These are phyloP conservation scores for Carcharodon carcharias DNA, from an alignment of 2,797 vertebrate genomes.

Conservation along the genomic window DNA sequence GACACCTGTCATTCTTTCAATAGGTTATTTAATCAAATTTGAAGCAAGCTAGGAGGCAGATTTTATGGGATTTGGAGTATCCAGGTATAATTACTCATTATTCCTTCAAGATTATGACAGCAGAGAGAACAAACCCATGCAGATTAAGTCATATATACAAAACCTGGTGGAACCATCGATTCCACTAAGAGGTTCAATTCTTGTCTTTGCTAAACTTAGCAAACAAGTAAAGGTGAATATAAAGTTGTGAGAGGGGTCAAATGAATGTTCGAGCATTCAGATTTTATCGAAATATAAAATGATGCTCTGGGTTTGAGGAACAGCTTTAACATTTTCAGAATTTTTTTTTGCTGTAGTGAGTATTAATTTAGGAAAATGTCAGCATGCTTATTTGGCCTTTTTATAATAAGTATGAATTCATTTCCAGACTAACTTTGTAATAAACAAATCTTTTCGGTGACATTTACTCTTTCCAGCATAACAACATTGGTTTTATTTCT, in stretches of 20 bases:
- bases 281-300: neutral
- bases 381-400: neutral
- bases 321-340: conserved; percentile 9
- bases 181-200: neutral
- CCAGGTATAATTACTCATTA: neutral
- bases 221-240: neutral
- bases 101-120: neutral
- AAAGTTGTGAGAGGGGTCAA: neutral
- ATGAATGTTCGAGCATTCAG: neutral
- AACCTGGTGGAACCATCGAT: neutral
- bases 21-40: neutral
- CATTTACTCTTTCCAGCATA: neutral
- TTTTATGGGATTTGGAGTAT: neutral
- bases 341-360: neutral
- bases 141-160: neutral
- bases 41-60: neutral
- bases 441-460: neutral
- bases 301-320: neutral
- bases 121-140: neutral
- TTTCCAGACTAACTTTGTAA: neutral
- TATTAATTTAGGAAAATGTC: neutral
- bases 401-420: neutral
- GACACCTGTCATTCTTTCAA: neutral
- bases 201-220: neutral
- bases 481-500: neutral